These are phyloP conservation scores for Protaetia brevitarsis DNA, from an alignment of 1,140 invertebrate genomes.

Conservation along the genomic window DNA sequence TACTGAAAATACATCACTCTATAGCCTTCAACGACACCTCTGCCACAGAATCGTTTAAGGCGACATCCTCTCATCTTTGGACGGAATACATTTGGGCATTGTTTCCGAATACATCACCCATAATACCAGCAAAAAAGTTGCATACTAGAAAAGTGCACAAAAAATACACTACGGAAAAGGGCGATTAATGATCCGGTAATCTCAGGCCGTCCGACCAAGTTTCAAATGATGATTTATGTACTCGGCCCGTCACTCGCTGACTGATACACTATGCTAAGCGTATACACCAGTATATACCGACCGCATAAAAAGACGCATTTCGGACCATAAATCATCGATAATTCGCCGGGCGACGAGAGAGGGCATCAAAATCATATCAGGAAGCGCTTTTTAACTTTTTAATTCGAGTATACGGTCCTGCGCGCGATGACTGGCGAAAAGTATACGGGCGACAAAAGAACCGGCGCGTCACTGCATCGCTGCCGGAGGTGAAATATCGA, in stretches of 20 bases:
- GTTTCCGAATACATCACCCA: too few species aligned
- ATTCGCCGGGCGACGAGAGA: conserved; percentile 44
- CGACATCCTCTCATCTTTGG: too few species aligned
- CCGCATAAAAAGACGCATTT: conserved; percentile 29
- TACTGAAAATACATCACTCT: too few species aligned
- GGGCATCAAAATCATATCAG: conserved; percentile 42
- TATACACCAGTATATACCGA: too few species aligned
- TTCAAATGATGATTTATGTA: conserved; percentile 42
- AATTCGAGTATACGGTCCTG: not conserved
- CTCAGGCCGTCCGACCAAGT: conserved; percentile 28
- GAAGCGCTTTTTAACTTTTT: conserved; percentile 41
- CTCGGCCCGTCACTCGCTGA: conserved; percentile 31
- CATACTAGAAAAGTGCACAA: too few species aligned
- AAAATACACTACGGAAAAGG: conserved; percentile 25
- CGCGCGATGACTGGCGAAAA: not conserved
- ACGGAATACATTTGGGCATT: too few species aligned
- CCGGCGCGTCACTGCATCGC: too few species aligned
- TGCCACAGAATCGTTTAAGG: too few species aligned
- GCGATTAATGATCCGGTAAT: conserved; percentile 35
- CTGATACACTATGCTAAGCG: conserved; percentile 35
- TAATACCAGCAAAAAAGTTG: not conserved
- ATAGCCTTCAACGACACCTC: too few species aligned
- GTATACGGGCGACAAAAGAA: too few species aligned
- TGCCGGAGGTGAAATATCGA: too few species aligned
- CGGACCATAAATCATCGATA: conserved; percentile 42